Base-by-base conservation (phyloP, 2,113 vertebrate genomes). In the Ailurus styani region DNA sequence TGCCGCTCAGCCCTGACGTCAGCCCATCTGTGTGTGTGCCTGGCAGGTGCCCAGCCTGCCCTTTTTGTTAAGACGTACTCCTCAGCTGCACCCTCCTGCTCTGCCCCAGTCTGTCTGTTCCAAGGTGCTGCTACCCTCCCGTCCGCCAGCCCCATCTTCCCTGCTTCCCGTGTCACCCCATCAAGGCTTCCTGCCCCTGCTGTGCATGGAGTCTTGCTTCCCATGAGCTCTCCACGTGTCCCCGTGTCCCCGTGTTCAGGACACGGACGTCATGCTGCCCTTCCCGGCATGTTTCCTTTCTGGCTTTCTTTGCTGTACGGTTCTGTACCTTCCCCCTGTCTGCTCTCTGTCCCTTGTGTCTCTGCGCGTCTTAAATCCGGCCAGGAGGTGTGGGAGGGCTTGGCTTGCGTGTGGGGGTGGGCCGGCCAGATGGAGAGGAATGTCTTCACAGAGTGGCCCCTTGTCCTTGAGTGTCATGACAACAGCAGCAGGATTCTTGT, bases 41-140 rank as follows among this genome's bases (percentile, higher is more conserved):
- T 45, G 27, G 42, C 14, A 4, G 73, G 42, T 17, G 27, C 42
- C 42, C 73, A 18, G 6, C 42, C 42, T 75, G 15, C 23, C 4
- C 37, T 29, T 29, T 14, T 5, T 8, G 12, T 45, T 7, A 1
- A 40, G 17, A 31, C 15, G 1, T 6, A 0, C 3, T 6, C n/a
- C 15, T 6, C 9, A 31, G 60, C 1, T n/a, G 29, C 45, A 0
- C 1, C 12, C 3, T 10, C 0, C 37, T n/a, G 29, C 91, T n/a
- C 13, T 20, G 3, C 15, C 29, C 83, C 1, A 20, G 10, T 6
- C n/a, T 23, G 7, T 7, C 27, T 25, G 66, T n/a, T 29, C 62
- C 3, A 0, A 15, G 55, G 68, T 1, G 3, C 1, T 4, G 34
- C 34, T 17, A 9, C 12, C 34, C 17, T 68, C 31, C 34, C 34